These are phyloP conservation scores for Crenichthys baileyi DNA, from an alignment of 2,797 vertebrate species.

Conservation along the genomic window DNA sequence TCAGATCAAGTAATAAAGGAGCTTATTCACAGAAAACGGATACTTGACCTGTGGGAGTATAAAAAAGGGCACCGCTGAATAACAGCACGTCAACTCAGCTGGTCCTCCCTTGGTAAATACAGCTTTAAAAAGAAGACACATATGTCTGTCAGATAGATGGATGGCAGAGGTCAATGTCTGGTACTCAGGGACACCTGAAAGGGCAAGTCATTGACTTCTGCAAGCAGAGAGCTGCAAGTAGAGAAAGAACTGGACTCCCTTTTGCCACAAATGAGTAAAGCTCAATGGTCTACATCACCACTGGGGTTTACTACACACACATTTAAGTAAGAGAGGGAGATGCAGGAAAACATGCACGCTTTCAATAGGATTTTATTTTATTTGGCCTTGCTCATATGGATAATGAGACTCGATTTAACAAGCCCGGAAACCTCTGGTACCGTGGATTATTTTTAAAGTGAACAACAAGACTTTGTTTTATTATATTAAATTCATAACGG, in stretches of 20 bases:
- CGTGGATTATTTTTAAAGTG: background rate
- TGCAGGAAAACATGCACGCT: slow-evolving; percentile 7
- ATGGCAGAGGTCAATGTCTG: slow-evolving; percentile 54
- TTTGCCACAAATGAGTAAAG: slow-evolving; percentile 42
- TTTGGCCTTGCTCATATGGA: background rate
- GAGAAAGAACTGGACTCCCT: slow-evolving; percentile 56
- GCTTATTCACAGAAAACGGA: slow-evolving; percentile 17
- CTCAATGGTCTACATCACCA: slow-evolving; percentile 52
- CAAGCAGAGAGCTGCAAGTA: slow-evolving; percentile 42
- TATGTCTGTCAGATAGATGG: slow-evolving; percentile 58
- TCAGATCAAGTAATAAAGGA: slow-evolving; percentile 1
- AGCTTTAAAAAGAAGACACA: slow-evolving; percentile 20
- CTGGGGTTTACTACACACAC: slow-evolving; percentile 23
- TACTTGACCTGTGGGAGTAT: slow-evolving; percentile 17
- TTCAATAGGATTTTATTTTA: background rate
- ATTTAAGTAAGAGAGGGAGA: background rate
- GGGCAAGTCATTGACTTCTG: slow-evolving; percentile 60
- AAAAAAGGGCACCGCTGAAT: slow-evolving; percentile 15
- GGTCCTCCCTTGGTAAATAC: slow-evolving; percentile 29
- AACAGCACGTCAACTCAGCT: slow-evolving; percentile 40
- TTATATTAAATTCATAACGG: background rate
- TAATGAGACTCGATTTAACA: background rate
- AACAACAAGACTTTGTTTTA: background rate
- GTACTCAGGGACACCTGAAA: slow-evolving; percentile 50
- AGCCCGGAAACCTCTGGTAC: background rate